Evolutionary conservation across 1,140 invertebrate species (phyloP).

Genomic region (Homalodisca vitripennis): DNA sequence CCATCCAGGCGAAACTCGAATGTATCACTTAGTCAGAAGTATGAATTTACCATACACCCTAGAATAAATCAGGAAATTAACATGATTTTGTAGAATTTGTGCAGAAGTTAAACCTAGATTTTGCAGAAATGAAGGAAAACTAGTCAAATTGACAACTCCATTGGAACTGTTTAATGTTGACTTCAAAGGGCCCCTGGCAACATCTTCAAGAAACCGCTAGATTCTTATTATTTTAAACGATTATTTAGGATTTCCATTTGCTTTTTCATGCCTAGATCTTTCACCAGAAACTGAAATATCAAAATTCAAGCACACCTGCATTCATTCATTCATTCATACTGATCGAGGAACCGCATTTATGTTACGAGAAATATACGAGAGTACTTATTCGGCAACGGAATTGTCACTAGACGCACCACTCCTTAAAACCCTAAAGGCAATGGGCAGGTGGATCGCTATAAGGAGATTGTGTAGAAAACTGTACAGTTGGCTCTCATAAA

Average conservation of each 20-base stretch:
- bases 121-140: conserved; percentile 19
- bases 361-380: neutral
- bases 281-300: conserved; percentile 38
- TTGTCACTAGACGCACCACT: neutral
- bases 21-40: conserved; percentile 35
- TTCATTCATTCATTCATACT: conserved; percentile 27
- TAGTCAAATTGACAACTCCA: conserved; percentile 42
- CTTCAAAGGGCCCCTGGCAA: conserved; percentile 43
- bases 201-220: conserved; percentile 40
- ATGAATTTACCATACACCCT: conserved; percentile 33
- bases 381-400: neutral
- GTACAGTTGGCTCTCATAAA: conserved; percentile 14
- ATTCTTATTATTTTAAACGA: conserved; percentile 43
- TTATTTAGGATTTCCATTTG: conserved; percentile 45
- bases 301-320: conserved; percentile 33
- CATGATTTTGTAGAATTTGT: neutral
- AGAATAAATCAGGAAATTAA: neutral
- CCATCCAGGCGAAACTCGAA: conserved; percentile 38
- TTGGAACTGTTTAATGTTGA: conserved; percentile 41
- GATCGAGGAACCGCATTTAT: neutral
- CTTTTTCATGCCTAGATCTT: conserved; percentile 37
- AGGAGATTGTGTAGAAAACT: conserved; percentile 19
- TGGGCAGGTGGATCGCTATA: neutral
- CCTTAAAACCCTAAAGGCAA: conserved; percentile 22
- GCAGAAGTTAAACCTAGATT: conserved; percentile 37